phyloP scores from a whole-genome alignment of 2,113 vertebrate genomes.

The Chinchilla lanigera region DNA sequence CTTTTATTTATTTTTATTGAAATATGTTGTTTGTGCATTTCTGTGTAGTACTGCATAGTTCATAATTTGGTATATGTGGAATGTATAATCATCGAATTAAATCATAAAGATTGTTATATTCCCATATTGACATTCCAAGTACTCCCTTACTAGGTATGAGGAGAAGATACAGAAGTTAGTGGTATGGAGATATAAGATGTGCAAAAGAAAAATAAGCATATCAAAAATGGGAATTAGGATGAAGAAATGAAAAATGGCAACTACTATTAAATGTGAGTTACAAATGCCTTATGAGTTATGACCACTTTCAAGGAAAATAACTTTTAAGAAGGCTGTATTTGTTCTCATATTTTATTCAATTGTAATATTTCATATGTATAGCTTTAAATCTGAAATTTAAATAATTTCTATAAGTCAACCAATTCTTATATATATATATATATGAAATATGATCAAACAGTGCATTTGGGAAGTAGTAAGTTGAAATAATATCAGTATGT shows the following conservation, averaged over 20 bases:
- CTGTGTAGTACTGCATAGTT: background rate
- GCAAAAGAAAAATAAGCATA: background rate
- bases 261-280: background rate
- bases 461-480: background rate
- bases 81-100: background rate
- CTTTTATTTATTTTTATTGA: background rate
- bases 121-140: background rate
- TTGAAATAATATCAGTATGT: background rate
- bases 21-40: background rate
- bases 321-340: background rate
- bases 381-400: background rate
- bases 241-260: background rate
- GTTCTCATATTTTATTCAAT: background rate
- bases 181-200: background rate
- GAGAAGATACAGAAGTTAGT: background rate
- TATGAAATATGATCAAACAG: background rate
- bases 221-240: background rate
- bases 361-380: background rate
- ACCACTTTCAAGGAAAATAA: background rate
- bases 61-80: background rate
- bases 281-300: background rate
- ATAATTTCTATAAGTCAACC: background rate
- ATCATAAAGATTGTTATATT: background rate
- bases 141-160: background rate
- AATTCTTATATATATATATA: background rate